A percentile compares a stretch with the other conserved stretches of the same genome.
Evolutionary conservation across 2,113 vertebrate genomes (phyloP).

Genomic region (Rhynchopsitta pachyrhyncha): DNA sequence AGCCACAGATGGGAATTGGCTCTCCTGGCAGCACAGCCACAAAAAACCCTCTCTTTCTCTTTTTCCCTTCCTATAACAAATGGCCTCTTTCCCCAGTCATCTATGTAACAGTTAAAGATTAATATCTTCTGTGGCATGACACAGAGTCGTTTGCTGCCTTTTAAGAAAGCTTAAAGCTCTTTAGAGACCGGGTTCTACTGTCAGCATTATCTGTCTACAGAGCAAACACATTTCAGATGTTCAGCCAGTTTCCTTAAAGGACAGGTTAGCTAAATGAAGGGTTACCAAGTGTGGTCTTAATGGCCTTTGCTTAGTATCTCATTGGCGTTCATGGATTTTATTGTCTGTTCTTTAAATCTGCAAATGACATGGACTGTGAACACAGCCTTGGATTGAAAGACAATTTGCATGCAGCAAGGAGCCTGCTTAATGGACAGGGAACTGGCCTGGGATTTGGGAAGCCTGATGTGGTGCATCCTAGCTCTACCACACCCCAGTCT

Average conservation of each 20-base stretch:
- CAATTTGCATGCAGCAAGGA: background rate
- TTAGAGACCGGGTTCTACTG: background rate
- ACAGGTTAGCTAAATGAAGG: background rate
- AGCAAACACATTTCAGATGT: constrained; percentile 9
- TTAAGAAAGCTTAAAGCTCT: constrained; percentile 48
- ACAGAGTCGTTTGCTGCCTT: background rate
- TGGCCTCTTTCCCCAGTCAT: constrained; percentile 35
- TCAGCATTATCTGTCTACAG: background rate
- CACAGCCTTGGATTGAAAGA: background rate
- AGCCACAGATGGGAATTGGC: constrained; percentile 38
- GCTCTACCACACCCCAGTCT: background rate
- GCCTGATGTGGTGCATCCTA: background rate
- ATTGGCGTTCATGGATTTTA: background rate
- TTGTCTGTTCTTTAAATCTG: background rate
- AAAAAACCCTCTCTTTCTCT: background rate
- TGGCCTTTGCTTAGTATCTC: background rate
- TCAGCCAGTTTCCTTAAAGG: background rate
- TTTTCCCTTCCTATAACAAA: constrained; percentile 6
- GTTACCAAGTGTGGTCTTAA: background rate
- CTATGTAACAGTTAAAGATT: constrained; percentile 48
- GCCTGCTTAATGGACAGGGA: background rate
- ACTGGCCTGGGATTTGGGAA: background rate
- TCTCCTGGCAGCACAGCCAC: constrained; percentile 13
- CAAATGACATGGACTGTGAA: background rate
- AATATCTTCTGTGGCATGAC: background rate